Conservation (phyloP, 2,888 invertebrate species). For the Tipula vernalis region DNA sequence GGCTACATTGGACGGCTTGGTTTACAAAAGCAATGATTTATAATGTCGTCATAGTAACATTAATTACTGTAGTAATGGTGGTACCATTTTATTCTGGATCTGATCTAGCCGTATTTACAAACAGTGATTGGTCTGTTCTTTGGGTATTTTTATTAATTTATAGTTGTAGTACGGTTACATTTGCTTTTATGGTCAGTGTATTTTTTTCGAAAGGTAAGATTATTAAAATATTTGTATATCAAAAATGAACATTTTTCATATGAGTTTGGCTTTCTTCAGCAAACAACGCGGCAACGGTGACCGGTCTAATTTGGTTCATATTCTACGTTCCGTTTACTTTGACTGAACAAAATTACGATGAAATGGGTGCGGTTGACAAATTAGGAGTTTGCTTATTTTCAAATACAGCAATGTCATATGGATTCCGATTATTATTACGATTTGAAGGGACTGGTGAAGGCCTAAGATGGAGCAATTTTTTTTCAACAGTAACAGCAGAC, state of each 20-base stretch:
- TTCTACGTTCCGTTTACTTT: conserved; percentile 60
- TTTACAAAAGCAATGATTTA: conserved; percentile 64
- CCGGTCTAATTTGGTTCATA: conserved; percentile 64
- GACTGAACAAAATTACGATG: conserved; percentile 51
- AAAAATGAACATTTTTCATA: not conserved
- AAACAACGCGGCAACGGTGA: conserved; percentile 63
- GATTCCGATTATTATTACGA: conserved; percentile 41
- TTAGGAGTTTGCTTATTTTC: conserved; percentile 50
- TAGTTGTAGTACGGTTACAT: conserved; percentile 54
- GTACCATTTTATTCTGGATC: conserved; percentile 41
- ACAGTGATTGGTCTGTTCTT: conserved; percentile 51
- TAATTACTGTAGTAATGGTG: conserved; percentile 47
- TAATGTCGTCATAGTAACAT: conserved; percentile 45
- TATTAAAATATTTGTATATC: not conserved
- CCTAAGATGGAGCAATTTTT: conserved; percentile 41
- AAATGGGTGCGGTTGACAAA: conserved; percentile 46
- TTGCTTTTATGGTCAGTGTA: conserved; percentile 67
- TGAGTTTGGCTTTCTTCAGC: conserved; percentile 36
- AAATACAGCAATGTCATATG: conserved; percentile 71
- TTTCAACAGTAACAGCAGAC: conserved; percentile 48
- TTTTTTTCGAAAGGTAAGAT: conserved; percentile 51
- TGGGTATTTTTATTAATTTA: conserved; percentile 61
- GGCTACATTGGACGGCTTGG: conserved; percentile 81
- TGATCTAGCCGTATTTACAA: conserved; percentile 50
- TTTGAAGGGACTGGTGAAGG: conserved; percentile 53